Evolutionary conservation across 2,888 invertebrate genomes (phyloP), one percentile per base, ranked within the genome.

Genomic region (Phyto melanocephala): DNA sequence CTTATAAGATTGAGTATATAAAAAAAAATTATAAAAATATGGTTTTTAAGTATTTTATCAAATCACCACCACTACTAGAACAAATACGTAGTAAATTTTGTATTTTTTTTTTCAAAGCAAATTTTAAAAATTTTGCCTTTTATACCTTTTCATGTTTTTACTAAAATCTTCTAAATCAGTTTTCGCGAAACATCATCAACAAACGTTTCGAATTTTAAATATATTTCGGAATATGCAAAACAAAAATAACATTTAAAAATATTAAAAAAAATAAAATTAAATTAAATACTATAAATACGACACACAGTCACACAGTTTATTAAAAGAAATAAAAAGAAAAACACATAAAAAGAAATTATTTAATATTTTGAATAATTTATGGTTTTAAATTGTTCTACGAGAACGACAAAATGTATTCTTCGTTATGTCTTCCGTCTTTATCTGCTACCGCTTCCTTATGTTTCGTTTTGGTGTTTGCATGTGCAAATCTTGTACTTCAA

Each of bases 131-230:
- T 79, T 22, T 62, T 67, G 56, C 24, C 37, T 15, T 6, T 5
- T 60, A 79, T 72, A 79, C 58, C 72, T 80, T 74, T 74, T 58
- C 60, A 54, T 62, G 60, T 74, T 60, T 80, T 67, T 33, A 24
- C 58, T 37, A 67, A 80, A 67, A 68, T 67, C 15, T 45, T 67
- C 58, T 58, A 79, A 82, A 82, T 79, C 71, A 82, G 82, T 82
- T 76, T 75, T 79, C 82, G 75, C 82, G 35, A 76, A 82, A 79
- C 82, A 79, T 67, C 54, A 75, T 45, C 54, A 71, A 71, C 47
- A 79, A 82, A 79, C 79, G 82, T 82, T 79, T 71, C 13, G n/a
- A 74, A 81, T 67, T 77, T 62, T 20, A 15, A 58, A 62, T 68
- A 52, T 35, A 47, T 77, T 77, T 72, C 77, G 72, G 67, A 75